phyloP scores from a whole-genome alignment of 2,888 invertebrate genomes.

The Ephialtes manifestator region DNA sequence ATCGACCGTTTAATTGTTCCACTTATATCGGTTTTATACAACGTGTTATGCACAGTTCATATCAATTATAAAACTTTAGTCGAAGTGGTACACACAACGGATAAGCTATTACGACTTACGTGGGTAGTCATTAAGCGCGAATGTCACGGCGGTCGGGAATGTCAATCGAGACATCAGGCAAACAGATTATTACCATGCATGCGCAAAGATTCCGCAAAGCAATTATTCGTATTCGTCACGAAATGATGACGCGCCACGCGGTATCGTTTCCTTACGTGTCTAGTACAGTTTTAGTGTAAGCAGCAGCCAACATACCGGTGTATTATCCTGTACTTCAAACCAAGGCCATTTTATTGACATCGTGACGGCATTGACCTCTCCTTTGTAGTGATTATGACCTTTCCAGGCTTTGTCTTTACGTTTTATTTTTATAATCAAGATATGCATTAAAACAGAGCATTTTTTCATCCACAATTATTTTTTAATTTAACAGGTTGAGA shows the following conservation, averaged over 20 bases:
- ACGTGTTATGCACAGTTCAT: not conserved
- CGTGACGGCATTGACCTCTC: slow-evolving; percentile 24
- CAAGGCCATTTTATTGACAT: slow-evolving; percentile 32
- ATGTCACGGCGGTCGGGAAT: slow-evolving; percentile 23
- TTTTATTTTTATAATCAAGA: not conserved
- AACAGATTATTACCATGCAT: slow-evolving; percentile 65
- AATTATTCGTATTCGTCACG: slow-evolving; percentile 64
- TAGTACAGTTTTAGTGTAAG: slow-evolving; percentile 2
- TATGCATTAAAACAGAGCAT: not conserved
- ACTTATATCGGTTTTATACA: not conserved
- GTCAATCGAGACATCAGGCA: slow-evolving; percentile 60
- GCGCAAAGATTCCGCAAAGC: slow-evolving; percentile 60
- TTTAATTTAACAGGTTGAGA: not conserved
- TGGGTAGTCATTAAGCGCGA: slow-evolving; percentile 61
- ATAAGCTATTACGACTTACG: slow-evolving; percentile 56
- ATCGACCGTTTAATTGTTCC: not conserved
- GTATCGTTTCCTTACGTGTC: slow-evolving; percentile 41
- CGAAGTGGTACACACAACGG: not conserved
- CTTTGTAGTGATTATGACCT: slow-evolving; percentile 1
- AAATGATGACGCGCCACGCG: slow-evolving; percentile 53
- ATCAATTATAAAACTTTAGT: not conserved
- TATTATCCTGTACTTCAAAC: not conserved
- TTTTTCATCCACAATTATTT: not conserved
- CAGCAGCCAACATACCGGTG: not conserved
- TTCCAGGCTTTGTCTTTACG: slow-evolving; percentile 4